Base-by-base conservation (phyloP, 2,797 vertebrate species). In the Enteromius radiatus region DNA sequence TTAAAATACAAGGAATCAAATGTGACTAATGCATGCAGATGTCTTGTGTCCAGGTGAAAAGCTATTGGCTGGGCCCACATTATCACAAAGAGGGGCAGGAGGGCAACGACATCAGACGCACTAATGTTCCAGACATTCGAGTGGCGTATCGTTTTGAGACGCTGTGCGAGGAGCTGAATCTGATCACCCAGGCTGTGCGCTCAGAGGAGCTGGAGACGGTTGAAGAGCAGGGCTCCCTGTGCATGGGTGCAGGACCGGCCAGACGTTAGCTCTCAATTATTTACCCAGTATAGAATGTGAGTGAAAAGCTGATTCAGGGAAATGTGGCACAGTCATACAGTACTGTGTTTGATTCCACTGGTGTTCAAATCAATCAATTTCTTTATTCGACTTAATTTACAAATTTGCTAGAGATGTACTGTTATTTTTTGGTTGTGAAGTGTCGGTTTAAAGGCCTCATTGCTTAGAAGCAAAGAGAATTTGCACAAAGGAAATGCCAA, bases 61-160 rank as follows among this genome's bases (percentile, higher is more conserved):
- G 95, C 86, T 96, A 95, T 91, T 99, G 98, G 97, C 91, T 99
- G 61, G 98, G 98, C 2, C 95, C 96, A 23, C 91, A 95, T 90
- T 98, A 96, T 84, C 91, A 93, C 80, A 95, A 94, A 89, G 97
- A 99, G 81, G 97, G 98, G 0, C 96, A 96, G 0, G 97, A 97
- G 87, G 93, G 96, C 52, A 99, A 98, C 0, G 97, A 99, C 91
- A 99, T 99, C 89, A 94, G 97, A 6, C 95, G 97, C 36, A 98
- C 97, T 88, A 99, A 99, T 0, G 97, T 99, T 3, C 98, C 98
- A 0, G 97, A 98, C 92, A 99, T 99, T 90, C 96, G 98, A 0
- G 96, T 99, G 88, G 95, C 95, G 8, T 99, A 97, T 86, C 96
- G 98, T 23, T 92, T 96, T 0, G 98, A 99, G 95, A 99, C 98